A percentile compares a stretch with the other conserved stretches of the same genome.
Conservation (phyloP, 2,888 invertebrate species). For the Hydrotaea cyrtoneurina region DNA sequence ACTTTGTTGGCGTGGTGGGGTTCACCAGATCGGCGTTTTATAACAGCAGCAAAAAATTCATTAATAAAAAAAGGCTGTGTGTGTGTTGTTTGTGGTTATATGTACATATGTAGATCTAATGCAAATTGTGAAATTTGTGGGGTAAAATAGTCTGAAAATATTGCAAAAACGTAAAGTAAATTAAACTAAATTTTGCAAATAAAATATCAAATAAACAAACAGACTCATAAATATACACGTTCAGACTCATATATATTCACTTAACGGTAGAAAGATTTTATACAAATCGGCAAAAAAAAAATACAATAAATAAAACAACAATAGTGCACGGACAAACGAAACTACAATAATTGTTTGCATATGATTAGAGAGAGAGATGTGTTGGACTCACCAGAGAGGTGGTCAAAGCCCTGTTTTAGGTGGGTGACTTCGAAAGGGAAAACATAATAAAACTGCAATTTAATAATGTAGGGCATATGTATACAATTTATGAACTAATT, state of each 20-base stretch:
- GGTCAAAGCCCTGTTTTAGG: background rate
- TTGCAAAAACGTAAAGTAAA: background rate
- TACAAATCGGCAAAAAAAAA: background rate
- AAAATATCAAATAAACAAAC: background rate
- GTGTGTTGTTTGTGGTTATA: constrained; percentile 19
- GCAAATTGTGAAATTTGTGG: constrained; percentile 29
- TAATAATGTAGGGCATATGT: too few relatives aligned
- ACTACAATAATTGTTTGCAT: constrained; percentile 35
- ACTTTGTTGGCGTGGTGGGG: background rate
- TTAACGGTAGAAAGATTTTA: background rate
- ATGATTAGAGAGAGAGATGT: constrained; percentile 7
- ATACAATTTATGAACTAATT: too few relatives aligned
- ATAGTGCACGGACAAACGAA: constrained; percentile 9
- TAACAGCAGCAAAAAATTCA: constrained; percentile 27
- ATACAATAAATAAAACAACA: constrained; percentile 1
- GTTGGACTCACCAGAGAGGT: background rate
- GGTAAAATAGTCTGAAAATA: background rate
- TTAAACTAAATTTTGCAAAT: constrained; percentile 17
- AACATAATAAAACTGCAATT: too few relatives aligned
- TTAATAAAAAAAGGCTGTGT: constrained; percentile 12
- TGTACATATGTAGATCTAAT: too few relatives aligned
- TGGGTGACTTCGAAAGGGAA: background rate
- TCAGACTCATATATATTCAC: background rate
- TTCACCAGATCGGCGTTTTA: constrained; percentile 10
- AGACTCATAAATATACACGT: too few relatives aligned